Base-by-base conservation (phyloP, 2,888 invertebrate genomes). In the Lasioglossum leucozonium region DNA sequence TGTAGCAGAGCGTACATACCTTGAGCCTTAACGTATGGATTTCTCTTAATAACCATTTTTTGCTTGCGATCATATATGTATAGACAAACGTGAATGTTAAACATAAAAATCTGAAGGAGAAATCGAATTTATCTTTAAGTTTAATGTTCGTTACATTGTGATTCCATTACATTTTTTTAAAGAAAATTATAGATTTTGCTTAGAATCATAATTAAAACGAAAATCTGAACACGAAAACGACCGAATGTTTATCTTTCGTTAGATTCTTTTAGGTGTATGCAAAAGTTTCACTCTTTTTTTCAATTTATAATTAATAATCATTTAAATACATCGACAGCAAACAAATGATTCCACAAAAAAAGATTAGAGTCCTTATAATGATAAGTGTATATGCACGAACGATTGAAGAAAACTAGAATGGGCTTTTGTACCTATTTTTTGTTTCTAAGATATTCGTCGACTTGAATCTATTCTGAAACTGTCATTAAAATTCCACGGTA, bases 11-110 rank as follows among this genome's bases (percentile, higher is more conserved):
- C 10, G 62, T 44, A 34, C 44, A 72, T 34, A 34, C 44, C 26
- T 22, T 22, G 47, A 40, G n/a, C 44, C 26, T 22, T 22, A 65
- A 40, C n/a, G 34, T n/a, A 44, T 13, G 40, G 37, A 65, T 79
- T 79, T 79, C 79, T 65, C 65, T 22, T 26, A 26, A 65, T 65
- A 74, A 65, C 16, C 37, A 22, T 67, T 67, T 30, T 67, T 22
- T 55, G 2, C 26, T 58, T 13, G 26, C 26, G 26, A 16, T 26
- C 26, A 16, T 58, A 58, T 16, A 62, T 62, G 3, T 3, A 34
- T 34, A 30, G 10, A 3, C 5, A 30, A 62, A 62, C 1, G 16
- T 30, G 62, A 62, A 62, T 26, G 16, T 13, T 16, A 16, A 6
- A 62, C 0, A 16, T 2, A 16, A 30, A 26, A 30, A 30, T 62